Evolutionary conservation across 2,113 vertebrate species (phyloP), one percentile per base, ranked within the genome.

Genomic region (Aegotheles bennettii): DNA sequence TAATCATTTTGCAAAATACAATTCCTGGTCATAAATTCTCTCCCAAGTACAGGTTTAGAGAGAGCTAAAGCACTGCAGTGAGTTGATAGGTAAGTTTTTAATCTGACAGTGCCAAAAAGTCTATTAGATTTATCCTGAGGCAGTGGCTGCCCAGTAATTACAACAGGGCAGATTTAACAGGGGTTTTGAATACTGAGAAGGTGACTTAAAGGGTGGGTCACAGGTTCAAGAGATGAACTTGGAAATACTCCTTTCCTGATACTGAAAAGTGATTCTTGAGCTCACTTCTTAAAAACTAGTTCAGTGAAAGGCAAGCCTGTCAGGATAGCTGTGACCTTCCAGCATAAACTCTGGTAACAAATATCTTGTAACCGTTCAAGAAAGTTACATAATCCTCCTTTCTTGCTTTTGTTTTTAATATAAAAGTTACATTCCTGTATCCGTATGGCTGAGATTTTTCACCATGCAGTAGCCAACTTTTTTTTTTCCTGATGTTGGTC

Each of bases 11-110:
- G 98, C 97, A 98, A 98, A 98, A 98, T 98, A 97, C 53, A 74
- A 98, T 97, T 98, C 96, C 91, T 97, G 96, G 97, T 94, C 97
- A 94, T 98, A 98, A 98, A 98, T 98, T 97, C 97, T 97, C 96
- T 97, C 93, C 95, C 97, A 97, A 97, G 96, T 97, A 97, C 96
- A 95, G 97, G 98, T 98, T 98, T 98, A 98, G 97, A 97, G 98
- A 98, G 97, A 98, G 97, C 96, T 97, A 95, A 97, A 98, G 97
- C 97, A 97, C 96, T 97, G 97, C 94, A 96, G 94, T 86, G 96
- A 95, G 97, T 94, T 98, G 98, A 98, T 98, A 98, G 97, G 98
- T 98, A 97, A 97, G 96, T 97, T 98, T n/a, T 98, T 98, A 98
- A 98, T 98, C 97, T 92, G 93, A 98, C 96, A 97, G 96, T 96